A percentile compares a stretch with the other conserved stretches of the same genome.
These are phyloP conservation scores for Serilophus lunatus DNA, from an alignment of 2,113 vertebrate genomes.

Conservation along the genomic window DNA sequence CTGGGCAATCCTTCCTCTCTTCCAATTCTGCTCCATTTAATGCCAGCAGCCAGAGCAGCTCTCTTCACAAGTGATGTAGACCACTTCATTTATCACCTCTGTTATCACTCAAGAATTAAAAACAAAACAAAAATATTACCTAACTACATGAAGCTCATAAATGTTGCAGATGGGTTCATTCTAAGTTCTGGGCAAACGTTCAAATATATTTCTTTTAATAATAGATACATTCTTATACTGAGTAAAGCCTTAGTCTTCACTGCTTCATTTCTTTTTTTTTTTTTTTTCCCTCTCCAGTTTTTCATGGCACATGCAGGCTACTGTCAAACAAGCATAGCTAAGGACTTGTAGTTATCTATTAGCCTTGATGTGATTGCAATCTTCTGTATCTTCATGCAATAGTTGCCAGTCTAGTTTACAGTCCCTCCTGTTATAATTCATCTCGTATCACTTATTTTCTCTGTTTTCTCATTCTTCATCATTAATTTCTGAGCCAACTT, in stretches of 20 bases:
- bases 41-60: not conserved
- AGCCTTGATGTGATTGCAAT: constrained; percentile 8
- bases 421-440: constrained; percentile 32
- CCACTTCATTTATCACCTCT: not conserved
- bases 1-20: not conserved
- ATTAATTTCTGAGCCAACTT: constrained; percentile 43
- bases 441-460: constrained; percentile 22
- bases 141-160: not conserved
- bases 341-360: not conserved
- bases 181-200: constrained; percentile 40
- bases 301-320: not conserved
- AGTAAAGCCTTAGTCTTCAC: not conserved
- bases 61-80: not conserved
- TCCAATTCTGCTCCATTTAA: not conserved
- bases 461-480: constrained; percentile 31
- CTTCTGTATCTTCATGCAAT: not conserved
- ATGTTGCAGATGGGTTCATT: constrained; percentile 40
- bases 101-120: constrained; percentile 9
- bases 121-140: constrained; percentile 21
- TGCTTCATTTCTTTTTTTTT: not conserved
- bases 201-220: not conserved
- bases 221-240: not conserved
- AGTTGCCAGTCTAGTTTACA: constrained; percentile 9
- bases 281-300: not conserved
- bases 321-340: not conserved